Conservation (phyloP, 2,888 invertebrate species). For the Diploptera punctata region DNA sequence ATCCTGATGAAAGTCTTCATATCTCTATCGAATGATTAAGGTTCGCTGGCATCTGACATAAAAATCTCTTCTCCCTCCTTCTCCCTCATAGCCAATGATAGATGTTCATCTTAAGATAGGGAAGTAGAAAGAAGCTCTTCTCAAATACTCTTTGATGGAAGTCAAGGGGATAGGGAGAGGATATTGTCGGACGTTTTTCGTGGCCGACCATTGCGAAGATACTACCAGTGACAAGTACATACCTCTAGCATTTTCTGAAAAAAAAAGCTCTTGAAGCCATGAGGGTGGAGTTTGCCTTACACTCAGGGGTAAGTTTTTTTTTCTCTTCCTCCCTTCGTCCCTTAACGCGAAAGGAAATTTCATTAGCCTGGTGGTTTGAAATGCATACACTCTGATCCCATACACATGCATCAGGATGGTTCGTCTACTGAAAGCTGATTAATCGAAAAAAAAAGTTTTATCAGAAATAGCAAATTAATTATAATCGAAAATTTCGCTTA, state of each 20-base stretch:
- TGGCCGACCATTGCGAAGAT: neutral
- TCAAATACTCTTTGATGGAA: neutral
- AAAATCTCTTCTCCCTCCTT: no score
- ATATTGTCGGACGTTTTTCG: no score
- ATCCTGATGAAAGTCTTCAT: neutral
- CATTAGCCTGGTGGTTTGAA: neutral
- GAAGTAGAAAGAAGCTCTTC: neutral
- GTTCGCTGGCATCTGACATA: no score
- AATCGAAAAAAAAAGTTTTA: no score
- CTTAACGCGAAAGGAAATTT: constrained; percentile 7
- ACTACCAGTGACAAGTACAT: constrained; percentile 7
- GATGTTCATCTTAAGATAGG: neutral
- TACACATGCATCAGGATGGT: no score
- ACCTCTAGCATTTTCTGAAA: neutral
- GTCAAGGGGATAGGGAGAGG: neutral
- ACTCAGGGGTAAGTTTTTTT: neutral
- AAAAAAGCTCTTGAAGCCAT: neutral
- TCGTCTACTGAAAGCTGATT: no score
- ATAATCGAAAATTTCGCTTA: no score
- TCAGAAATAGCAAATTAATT: no score
- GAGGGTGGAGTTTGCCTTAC: neutral
- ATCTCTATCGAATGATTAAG: neutral
- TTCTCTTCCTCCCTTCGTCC: neutral
- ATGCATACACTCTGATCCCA: neutral
- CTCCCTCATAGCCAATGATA: neutral